A percentile compares a stretch with the other conserved stretches of the same genome.
Conservation (phyloP, 2,113 vertebrate genomes). For the Sturnira hondurensis region DNA sequence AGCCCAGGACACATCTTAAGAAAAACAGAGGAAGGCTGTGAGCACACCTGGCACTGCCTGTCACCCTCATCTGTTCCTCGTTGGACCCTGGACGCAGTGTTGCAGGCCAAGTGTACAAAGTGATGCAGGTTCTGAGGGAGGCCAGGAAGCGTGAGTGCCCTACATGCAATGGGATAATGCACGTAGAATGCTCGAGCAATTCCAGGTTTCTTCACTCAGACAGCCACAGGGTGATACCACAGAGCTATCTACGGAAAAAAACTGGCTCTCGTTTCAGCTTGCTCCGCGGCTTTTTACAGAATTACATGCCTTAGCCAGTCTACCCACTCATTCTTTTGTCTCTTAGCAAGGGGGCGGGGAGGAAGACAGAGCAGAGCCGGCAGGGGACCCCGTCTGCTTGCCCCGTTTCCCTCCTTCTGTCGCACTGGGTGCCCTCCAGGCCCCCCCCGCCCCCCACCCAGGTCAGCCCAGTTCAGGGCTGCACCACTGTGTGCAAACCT, state of each 20-base stretch:
- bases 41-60: too few relatives aligned
- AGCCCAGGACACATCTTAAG: neutral
- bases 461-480: neutral
- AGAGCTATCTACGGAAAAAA: neutral
- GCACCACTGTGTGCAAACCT: constrained; percentile 78
- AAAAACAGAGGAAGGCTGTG: neutral
- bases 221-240: neutral
- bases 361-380: neutral
- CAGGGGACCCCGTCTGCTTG: neutral
- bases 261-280: neutral
- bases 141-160: neutral
- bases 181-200: accelerated
- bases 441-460: accelerated
- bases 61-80: neutral
- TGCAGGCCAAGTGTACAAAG: neutral
- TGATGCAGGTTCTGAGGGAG: neutral
- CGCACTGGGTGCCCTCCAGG: neutral
- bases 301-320: too few relatives aligned
- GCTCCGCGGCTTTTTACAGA: neutral
- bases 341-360: neutral
- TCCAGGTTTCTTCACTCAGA: neutral
- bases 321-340: neutral
- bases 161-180: neutral
- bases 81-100: neutral
- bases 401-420: neutral